phyloP scores from a whole-genome alignment of 2,888 invertebrate genomes.

The Drosophila helvetica region DNA sequence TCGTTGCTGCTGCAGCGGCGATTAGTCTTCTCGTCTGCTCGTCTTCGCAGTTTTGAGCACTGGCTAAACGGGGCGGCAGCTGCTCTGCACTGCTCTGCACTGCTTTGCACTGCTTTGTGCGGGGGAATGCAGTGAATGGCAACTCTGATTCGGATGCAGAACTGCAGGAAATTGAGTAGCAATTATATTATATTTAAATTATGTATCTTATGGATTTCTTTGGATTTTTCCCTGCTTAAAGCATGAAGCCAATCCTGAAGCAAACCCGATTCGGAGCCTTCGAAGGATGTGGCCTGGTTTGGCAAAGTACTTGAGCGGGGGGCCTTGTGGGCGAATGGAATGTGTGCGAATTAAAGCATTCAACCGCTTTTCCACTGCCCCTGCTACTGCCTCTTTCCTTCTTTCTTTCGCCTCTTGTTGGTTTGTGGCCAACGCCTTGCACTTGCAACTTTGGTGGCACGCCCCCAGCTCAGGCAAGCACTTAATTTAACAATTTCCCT shows the following conservation, averaged over 20 bases:
- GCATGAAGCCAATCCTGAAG: too few relatives aligned
- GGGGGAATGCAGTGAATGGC: too few relatives aligned
- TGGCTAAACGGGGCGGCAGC: neutral
- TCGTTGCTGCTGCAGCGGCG: constrained; percentile 35
- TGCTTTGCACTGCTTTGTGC: too few relatives aligned
- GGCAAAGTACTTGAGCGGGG: neutral
- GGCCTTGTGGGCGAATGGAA: neutral
- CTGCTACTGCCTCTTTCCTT: constrained; percentile 15
- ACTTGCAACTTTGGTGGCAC: constrained; percentile 58
- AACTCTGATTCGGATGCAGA: too few relatives aligned
- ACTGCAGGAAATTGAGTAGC: too few relatives aligned
- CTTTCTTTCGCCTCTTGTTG: neutral
- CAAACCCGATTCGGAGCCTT: too few relatives aligned
- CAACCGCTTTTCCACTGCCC: too few relatives aligned
- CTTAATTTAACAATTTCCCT: constrained; percentile 76
- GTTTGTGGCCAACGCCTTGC: constrained; percentile 42
- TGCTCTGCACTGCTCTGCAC: too few relatives aligned
- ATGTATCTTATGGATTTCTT: too few relatives aligned
- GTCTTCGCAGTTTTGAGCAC: neutral
- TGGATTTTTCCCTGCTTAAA: too few relatives aligned
- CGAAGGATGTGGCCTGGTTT: neutral
- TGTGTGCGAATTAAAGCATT: neutral
- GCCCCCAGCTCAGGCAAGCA: constrained; percentile 57
- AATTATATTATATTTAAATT: too few relatives aligned
- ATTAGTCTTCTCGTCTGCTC: constrained; percentile 30